Evolutionary conservation across 1,140 invertebrate species (phyloP).

Genomic region (Drosophila parabipectinata): DNA sequence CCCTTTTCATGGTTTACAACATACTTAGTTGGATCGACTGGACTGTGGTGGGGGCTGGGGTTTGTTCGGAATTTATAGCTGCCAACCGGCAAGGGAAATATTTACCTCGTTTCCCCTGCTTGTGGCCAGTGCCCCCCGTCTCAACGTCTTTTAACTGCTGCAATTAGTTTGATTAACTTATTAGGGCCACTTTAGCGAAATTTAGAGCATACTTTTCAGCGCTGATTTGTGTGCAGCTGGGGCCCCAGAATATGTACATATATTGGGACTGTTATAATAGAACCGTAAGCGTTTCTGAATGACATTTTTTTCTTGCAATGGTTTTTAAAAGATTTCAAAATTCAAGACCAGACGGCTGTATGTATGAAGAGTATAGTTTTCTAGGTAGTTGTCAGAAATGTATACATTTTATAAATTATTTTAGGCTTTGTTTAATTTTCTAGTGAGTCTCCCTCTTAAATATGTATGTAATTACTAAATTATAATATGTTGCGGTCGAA

Average conservation of each 20-base stretch:
- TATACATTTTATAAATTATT: no score
- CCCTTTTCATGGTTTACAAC: conserved; percentile 71
- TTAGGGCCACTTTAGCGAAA: conserved; percentile 31
- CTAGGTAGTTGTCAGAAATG: no score
- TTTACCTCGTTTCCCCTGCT: conserved; percentile 18
- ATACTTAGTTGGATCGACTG: conserved; percentile 52
- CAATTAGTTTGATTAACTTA: conserved; percentile 82
- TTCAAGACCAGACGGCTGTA: no score
- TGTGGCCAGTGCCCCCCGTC: conserved; percentile 19
- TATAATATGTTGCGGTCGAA: no score
- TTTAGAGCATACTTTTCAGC: conserved; percentile 29
- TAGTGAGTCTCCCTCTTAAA: no score
- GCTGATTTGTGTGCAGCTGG: conserved; percentile 12
- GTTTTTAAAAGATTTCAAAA: background rate
- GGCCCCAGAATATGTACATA: background rate
- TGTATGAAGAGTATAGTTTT: no score
- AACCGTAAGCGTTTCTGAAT: background rate
- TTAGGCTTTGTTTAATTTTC: no score
- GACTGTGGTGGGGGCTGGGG: conserved; percentile 8
- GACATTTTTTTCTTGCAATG: background rate
- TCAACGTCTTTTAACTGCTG: conserved; percentile 17
- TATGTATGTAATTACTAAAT: no score
- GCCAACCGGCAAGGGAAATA: conserved; percentile 45
- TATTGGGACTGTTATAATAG: background rate
- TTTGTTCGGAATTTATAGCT: conserved; percentile 69